A percentile compares a stretch with the other conserved stretches of the same genome.
Evolutionary conservation across 2,113 vertebrate species (phyloP).

Genomic region (Ancistrus triradiatus): DNA sequence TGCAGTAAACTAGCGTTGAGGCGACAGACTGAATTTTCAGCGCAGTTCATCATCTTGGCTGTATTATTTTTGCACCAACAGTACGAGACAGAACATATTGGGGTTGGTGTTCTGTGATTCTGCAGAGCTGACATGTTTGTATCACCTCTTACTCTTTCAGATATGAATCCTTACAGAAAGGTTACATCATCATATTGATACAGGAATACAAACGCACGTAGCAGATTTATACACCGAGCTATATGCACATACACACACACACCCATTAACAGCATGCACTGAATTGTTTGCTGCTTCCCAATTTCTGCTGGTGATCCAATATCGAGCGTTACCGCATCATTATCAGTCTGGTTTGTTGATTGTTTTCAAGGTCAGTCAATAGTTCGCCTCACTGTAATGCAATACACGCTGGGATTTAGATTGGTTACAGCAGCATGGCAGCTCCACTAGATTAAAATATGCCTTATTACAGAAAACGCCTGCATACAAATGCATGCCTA

Average conservation of each 20-base stretch:
- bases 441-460: no score
- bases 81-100: not conserved
- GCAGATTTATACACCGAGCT: slow-evolving; percentile 17
- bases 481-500: no score
- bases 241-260: not conserved
- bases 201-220: slow-evolving; percentile 19
- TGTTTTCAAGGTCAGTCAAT: slow-evolving; percentile 39
- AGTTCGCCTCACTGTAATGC: slow-evolving; percentile 21
- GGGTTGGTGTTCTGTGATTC: not conserved
- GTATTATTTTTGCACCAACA: no score
- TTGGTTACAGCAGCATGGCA: not conserved
- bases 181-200: slow-evolving; percentile 29
- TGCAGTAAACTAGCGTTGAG: no score
- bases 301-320: slow-evolving; percentile 21
- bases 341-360: slow-evolving; percentile 24
- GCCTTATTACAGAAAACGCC: no score
- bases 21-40: no score
- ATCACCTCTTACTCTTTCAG: slow-evolving; percentile 11
- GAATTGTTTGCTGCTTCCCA: slow-evolving; percentile 19
- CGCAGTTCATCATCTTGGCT: no score
- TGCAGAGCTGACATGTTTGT: not conserved
- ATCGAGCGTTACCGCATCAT: slow-evolving; percentile 29
- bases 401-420: slow-evolving; percentile 18
- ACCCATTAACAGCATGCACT: slow-evolving; percentile 14
- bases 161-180: slow-evolving; percentile 18